Percentiles rank a stretch among this genome's conserved stretches.
Evolutionary conservation across 2,113 vertebrate genomes (phyloP).

Genomic region (Ameiurus melas): DNA sequence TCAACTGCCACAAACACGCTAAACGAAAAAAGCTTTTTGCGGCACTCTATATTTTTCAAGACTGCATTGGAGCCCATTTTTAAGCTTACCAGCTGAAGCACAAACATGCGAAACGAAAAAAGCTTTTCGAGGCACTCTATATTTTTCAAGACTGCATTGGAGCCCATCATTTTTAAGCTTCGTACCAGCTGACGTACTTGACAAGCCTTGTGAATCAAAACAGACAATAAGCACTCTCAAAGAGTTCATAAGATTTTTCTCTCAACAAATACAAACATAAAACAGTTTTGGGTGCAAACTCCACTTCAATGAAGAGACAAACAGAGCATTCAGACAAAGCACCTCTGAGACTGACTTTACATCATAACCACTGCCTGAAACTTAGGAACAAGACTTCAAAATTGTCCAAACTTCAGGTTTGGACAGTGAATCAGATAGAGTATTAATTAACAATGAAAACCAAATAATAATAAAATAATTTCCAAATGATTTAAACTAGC

Average conservation of each 20-base stretch:
- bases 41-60: background rate
- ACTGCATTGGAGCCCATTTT: constrained; percentile 1
- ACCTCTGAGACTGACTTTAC: background rate
- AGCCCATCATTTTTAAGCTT: background rate
- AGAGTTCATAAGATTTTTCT: background rate
- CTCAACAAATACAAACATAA: constrained; percentile 7
- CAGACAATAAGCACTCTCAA: constrained; percentile 1
- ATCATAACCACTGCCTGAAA: constrained; percentile 23
- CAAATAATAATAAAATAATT: no score
- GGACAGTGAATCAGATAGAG: background rate
- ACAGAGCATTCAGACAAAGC: constrained; percentile 1
- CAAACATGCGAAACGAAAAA: background rate
- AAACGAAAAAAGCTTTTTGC: constrained; percentile 8
- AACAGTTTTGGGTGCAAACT: background rate
- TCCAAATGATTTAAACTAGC: background rate
- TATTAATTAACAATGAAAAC: background rate
- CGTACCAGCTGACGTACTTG: background rate
- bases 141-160: constrained; percentile 4
- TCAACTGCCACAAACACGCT: background rate
- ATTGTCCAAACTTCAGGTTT: no score
- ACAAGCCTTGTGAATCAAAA: constrained; percentile 11
- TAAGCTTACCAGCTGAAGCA: background rate
- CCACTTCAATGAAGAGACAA: constrained; percentile 3
- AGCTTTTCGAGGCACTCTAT: constrained; percentile 6
- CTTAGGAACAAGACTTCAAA: background rate